These are phyloP conservation scores for Agelastica alni DNA, from an alignment of 2,888 invertebrate species.

Conservation along the genomic window DNA sequence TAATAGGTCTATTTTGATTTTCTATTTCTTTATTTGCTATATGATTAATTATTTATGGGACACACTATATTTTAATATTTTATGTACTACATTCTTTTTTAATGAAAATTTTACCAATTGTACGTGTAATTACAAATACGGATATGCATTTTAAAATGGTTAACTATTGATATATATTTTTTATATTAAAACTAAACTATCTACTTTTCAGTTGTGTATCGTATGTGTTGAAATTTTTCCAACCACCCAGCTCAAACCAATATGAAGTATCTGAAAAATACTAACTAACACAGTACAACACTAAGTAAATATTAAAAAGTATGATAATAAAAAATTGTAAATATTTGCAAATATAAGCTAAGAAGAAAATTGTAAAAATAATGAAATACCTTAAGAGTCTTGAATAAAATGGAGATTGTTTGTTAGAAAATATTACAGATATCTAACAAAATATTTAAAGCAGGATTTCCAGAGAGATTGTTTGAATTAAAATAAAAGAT, in stretches of 20 bases:
- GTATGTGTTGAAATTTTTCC: slow-evolving; percentile 34
- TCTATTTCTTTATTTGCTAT: too few species aligned
- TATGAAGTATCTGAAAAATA: slow-evolving; percentile 31
- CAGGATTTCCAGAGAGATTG: slow-evolving; percentile 28
- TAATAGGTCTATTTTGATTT: too few species aligned
- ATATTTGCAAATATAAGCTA: slow-evolving; percentile 29
- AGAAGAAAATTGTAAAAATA: slow-evolving; percentile 33
- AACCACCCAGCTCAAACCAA: slow-evolving; percentile 61
- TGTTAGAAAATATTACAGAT: slow-evolving; percentile 44
- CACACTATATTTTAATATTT: too few species aligned
- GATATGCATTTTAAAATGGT: too few species aligned
- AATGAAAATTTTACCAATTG: too few species aligned
- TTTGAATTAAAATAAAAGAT: too few species aligned
- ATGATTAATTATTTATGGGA: too few species aligned
- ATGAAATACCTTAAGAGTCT: slow-evolving; percentile 43
- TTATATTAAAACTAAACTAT: slow-evolving; percentile 35
- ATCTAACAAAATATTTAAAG: slow-evolving; percentile 41
- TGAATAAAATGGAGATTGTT: slow-evolving; percentile 43
- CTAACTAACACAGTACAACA: slow-evolving; percentile 50
- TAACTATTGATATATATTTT: too few species aligned
- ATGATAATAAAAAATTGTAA: too few species aligned
- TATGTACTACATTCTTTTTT: too few species aligned
- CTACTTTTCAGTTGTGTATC: slow-evolving; percentile 34
- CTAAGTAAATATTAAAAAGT: slow-evolving; percentile 20
- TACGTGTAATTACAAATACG: too few species aligned